Conservation (phyloP, 2,797 vertebrate genomes). For the Rhyacichthys aspro region DNA sequence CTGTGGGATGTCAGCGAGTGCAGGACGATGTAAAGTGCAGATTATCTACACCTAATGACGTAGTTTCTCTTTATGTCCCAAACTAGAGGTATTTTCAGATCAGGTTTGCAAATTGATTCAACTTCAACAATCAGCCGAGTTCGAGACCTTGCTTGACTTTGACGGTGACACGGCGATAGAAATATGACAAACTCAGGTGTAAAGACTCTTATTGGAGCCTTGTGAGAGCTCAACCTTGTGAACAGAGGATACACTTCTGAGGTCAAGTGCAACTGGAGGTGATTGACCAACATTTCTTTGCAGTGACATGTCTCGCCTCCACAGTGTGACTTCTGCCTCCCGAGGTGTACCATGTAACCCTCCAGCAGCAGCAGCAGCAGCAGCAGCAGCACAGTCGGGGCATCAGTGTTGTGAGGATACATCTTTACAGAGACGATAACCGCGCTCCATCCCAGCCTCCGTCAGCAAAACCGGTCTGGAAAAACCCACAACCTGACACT, state of each 20-base stretch:
- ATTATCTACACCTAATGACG: too few species aligned
- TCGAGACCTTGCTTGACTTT: too few species aligned
- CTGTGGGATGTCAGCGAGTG: too few species aligned
- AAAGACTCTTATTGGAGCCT: neutral
- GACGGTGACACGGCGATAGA: too few species aligned
- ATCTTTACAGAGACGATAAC: slow-evolving; percentile 20
- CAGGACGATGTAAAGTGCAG: too few species aligned
- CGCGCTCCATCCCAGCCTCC: slow-evolving; percentile 24
- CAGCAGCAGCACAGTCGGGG: slow-evolving; percentile 35
- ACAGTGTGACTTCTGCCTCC: slow-evolving; percentile 31
- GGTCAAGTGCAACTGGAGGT: slow-evolving; percentile 3
- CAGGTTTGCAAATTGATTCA: too few species aligned
- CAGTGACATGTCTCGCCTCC: slow-evolving; percentile 18
- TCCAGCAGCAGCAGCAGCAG: slow-evolving; percentile 22
- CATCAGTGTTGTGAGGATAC: slow-evolving; percentile 19
- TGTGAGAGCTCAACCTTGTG: neutral
- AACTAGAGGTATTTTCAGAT: too few species aligned
- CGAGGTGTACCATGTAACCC: slow-evolving; percentile 40
- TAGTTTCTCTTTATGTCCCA: too few species aligned
- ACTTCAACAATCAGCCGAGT: too few species aligned
- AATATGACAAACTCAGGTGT: neutral
- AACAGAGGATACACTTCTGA: neutral
- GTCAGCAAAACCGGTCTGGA: slow-evolving; percentile 33
- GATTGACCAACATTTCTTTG: slow-evolving; percentile 15
- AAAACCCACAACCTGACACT: slow-evolving; percentile 35